Evolutionary conservation across 2,797 vertebrate genomes (phyloP).

Genomic region (Remorina albescens): DNA sequence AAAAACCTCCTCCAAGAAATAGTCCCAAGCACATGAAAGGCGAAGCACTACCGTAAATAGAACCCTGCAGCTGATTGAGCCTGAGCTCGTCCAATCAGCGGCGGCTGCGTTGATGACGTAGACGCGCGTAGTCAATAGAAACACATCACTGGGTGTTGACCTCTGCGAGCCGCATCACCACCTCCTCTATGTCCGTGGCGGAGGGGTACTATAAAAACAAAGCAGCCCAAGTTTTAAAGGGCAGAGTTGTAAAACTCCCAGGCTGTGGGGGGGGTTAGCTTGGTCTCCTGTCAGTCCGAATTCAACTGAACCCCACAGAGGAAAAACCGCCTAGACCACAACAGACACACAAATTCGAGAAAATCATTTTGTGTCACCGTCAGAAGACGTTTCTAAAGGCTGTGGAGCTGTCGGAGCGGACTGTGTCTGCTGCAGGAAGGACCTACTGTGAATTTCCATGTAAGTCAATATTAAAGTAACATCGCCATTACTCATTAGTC

Average conservation of each 20-base stretch:
- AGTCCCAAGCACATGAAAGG: constrained; percentile 70
- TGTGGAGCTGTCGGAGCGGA: constrained; percentile 30
- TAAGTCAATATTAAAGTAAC: constrained; percentile 64
- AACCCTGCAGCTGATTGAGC: constrained; percentile 67
- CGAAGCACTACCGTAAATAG: constrained; percentile 81
- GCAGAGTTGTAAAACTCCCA: constrained; percentile 89
- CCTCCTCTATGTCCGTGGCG: constrained; percentile 83
- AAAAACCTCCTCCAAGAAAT: constrained; percentile 53
- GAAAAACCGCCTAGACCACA: constrained; percentile 64
- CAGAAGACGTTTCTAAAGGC: constrained; percentile 25
- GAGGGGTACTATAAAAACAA: constrained; percentile 85
- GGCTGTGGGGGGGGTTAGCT: constrained; percentile 80
- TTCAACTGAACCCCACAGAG: constrained; percentile 48
- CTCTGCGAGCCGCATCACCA: constrained; percentile 83
- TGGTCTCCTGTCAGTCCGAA: constrained; percentile 44
- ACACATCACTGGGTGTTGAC: constrained; percentile 73
- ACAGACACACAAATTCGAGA: constrained; percentile 22
- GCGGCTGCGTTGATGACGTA: constrained; percentile 50
- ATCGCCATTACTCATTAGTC: not conserved
- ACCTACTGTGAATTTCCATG: constrained; percentile 75
- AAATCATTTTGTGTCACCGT: constrained; percentile 47
- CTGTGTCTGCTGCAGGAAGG: constrained; percentile 47
- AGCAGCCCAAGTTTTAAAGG: constrained; percentile 80
- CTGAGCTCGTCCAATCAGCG: constrained; percentile 64
- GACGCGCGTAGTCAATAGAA: constrained; percentile 67